Evolutionary conservation across 1,140 invertebrate genomes (phyloP).

Genomic region (Drosophila pandora): DNA sequence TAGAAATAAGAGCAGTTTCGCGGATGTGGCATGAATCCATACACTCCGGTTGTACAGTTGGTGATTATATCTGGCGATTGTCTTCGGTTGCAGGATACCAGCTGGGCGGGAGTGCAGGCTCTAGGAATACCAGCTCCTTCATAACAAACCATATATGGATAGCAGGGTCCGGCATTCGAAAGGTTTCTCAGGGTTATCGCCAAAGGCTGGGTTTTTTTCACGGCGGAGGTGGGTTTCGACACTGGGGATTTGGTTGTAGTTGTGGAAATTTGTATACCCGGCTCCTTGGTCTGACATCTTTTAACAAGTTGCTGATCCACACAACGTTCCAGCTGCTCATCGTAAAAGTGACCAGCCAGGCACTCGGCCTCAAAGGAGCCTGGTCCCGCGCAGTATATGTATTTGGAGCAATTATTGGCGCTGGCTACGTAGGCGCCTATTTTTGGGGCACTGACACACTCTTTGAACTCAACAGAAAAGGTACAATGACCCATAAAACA

Average conservation of each 20-base stretch:
- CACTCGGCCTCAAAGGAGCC: slow-evolving; percentile 50
- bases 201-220: slow-evolving; percentile 14
- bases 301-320: slow-evolving; percentile 21
- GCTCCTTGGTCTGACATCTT: slow-evolving; percentile 11
- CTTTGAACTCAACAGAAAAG: slow-evolving; percentile 5
- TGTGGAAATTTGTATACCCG: not conserved
- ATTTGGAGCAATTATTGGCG: slow-evolving; percentile 36
- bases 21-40: slow-evolving; percentile 60
- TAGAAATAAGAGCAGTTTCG: slow-evolving; percentile 58
- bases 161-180: slow-evolving; percentile 34
- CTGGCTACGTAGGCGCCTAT: slow-evolving; percentile 44
- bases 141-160: slow-evolving; percentile 50
- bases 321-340: slow-evolving; percentile 36
- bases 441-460: slow-evolving; percentile 27
- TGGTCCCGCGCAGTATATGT: slow-evolving; percentile 49
- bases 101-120: slow-evolving; percentile 41
- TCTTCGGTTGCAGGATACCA: slow-evolving; percentile 35
- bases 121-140: slow-evolving; percentile 50
- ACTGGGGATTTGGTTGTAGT: not conserved
- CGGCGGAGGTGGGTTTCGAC: not conserved
- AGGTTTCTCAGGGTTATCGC: slow-evolving; percentile 26
- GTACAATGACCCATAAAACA: slow-evolving; percentile 3
- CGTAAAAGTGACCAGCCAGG: slow-evolving; percentile 29
- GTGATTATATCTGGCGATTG: slow-evolving; percentile 12
- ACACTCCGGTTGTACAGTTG: slow-evolving; percentile 44